A percentile compares a stretch with the other conserved stretches of the same genome.
phyloP scores from a whole-genome alignment of 1,140 invertebrate species.

The Drosophila malerkotliana region DNA sequence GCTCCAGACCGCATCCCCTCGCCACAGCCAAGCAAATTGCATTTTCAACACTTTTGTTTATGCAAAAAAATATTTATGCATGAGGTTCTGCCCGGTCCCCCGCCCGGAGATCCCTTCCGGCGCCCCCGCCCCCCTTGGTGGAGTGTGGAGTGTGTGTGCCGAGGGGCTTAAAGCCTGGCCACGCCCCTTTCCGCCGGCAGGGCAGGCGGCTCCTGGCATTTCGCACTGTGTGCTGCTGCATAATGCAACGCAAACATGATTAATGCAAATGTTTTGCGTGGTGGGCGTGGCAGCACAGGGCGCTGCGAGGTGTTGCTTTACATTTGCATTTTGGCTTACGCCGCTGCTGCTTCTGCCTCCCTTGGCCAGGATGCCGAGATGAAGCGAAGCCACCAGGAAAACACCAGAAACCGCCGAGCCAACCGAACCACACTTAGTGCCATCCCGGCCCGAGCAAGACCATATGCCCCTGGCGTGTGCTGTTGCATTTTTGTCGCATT shows the following conservation, averaged over 20 bases:
- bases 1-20: slow-evolving; percentile 21
- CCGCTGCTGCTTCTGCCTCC: not conserved
- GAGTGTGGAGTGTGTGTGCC: slow-evolving; percentile 27
- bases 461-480: not conserved
- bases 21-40: slow-evolving; percentile 60
- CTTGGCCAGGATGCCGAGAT: slow-evolving; percentile 4
- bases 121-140: slow-evolving; percentile 8
- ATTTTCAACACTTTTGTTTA: slow-evolving; percentile 82
- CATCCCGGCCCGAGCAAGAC: slow-evolving; percentile 55
- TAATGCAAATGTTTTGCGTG: slow-evolving; percentile 82
- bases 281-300: slow-evolving; percentile 57
- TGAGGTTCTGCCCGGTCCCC: slow-evolving; percentile 24
- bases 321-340: slow-evolving; percentile 79
- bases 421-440: slow-evolving; percentile 73
- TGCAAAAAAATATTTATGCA: slow-evolving; percentile 73
- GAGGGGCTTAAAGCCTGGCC: slow-evolving; percentile 55
- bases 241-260: slow-evolving; percentile 81
- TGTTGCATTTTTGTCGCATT: slow-evolving; percentile 48
- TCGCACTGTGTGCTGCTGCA: slow-evolving; percentile 66
- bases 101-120: not conserved
- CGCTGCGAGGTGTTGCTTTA: slow-evolving; percentile 66
- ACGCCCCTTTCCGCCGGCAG: slow-evolving; percentile 19
- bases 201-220: not conserved
- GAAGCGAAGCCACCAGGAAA: slow-evolving; percentile 14
- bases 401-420: slow-evolving; percentile 35